These are phyloP conservation scores for Adelognathus sp. DNA, from an alignment of 2,888 invertebrate species.

Conservation along the genomic window DNA sequence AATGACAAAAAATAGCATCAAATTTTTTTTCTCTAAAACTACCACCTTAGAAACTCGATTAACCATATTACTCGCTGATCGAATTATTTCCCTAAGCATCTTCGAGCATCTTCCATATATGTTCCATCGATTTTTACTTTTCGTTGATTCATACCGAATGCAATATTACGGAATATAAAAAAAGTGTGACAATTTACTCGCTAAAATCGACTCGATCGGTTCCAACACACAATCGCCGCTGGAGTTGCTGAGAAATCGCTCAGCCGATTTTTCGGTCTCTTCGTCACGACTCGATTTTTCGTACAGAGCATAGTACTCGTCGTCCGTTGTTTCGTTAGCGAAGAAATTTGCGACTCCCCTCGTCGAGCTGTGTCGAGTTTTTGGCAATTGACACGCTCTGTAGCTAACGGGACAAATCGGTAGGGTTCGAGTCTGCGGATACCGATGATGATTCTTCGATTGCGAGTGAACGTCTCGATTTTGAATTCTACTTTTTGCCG, in stretches of 20 bases:
- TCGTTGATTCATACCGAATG: too few relatives aligned
- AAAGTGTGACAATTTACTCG: conserved; percentile 19
- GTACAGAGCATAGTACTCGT: conserved; percentile 57
- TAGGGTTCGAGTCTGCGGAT: not conserved
- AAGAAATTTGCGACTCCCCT: conserved; percentile 11
- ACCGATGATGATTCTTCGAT: not conserved
- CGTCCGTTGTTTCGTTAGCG: conserved; percentile 47
- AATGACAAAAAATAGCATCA: too few relatives aligned
- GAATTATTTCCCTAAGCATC: too few relatives aligned
- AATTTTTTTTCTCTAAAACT: too few relatives aligned
- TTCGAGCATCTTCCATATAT: too few relatives aligned
- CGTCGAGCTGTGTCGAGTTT: conserved; percentile 6
- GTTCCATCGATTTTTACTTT: too few relatives aligned
- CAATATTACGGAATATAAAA: not conserved
- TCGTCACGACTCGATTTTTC: conserved; percentile 35
- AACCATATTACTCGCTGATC: too few relatives aligned
- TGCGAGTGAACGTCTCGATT: conserved; percentile 12
- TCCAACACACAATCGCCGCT: conserved; percentile 39
- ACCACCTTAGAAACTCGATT: too few relatives aligned
- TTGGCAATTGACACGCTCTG: conserved; percentile 3
- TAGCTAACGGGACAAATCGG: not conserved
- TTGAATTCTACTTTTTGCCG: not conserved
- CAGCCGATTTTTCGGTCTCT: not conserved
- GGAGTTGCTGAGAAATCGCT: not conserved
- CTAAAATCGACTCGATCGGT: conserved; percentile 36